Evolutionary conservation across 2,888 invertebrate genomes (phyloP).

Genomic region (Serripes groenlandicus): DNA sequence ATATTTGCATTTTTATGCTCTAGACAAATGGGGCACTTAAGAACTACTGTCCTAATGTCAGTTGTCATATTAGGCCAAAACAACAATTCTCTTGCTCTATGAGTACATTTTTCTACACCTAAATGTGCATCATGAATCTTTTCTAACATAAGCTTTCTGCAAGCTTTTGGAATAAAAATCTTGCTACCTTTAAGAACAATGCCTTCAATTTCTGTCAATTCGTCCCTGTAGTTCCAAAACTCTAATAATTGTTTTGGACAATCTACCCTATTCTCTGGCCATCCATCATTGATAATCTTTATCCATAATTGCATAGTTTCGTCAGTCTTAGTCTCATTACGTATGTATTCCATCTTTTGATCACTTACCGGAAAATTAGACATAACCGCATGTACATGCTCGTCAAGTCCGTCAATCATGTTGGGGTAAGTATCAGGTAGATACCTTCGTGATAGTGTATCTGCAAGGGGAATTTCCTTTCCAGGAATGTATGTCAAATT

Average conservation of each 20-base stretch:
- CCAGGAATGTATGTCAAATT: no score
- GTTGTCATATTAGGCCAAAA: constrained; percentile 47
- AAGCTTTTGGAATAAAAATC: constrained; percentile 37
- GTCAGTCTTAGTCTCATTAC: no score
- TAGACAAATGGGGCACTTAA: constrained; percentile 43
- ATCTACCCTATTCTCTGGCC: constrained; percentile 41
- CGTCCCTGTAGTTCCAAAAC: constrained; percentile 50
- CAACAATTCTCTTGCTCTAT: constrained; percentile 39
- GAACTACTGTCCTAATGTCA: constrained; percentile 27
- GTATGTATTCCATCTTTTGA: no score
- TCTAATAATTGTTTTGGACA: constrained; percentile 32
- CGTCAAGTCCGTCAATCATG: no score
- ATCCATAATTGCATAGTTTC: constrained; percentile 32
- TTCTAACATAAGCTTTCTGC: constrained; percentile 29
- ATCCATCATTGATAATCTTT: constrained; percentile 45
- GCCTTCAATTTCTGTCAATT: constrained; percentile 45
- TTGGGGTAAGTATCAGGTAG: no score
- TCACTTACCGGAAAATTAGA: no score
- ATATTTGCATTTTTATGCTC: constrained; percentile 47
- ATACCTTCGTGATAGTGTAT: no score
- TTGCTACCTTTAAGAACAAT: constrained; percentile 53
- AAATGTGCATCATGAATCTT: constrained; percentile 39
- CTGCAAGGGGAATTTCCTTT: no score
- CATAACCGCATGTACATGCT: no score
- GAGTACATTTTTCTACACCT: constrained; percentile 44